Base-by-base conservation (phyloP, 1,140 invertebrate genomes). In the Drosophila chauvacae region DNA sequence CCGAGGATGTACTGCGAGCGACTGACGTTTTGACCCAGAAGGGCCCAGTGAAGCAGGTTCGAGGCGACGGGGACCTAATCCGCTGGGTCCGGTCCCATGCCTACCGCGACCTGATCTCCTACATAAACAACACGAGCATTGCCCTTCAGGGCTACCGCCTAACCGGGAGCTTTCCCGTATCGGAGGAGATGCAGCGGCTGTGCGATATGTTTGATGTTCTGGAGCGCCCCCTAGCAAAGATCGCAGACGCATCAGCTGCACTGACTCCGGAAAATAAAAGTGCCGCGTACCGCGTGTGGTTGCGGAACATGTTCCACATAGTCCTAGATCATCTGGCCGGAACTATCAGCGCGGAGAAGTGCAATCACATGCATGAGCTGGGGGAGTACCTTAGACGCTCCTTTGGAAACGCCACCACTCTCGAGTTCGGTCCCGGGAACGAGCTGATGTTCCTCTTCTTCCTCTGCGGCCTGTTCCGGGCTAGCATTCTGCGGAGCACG, bases 401-500 rank as follows among this genome's bases (percentile, higher is more conserved):
- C 14, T 82, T 87, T 18, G 83, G 83, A 2, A 80, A 66, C 7
- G 4, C 45, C 0, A 61, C 33, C 1, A 63, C 35, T 7, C 37
- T 35, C 4, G 68, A 72, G 0, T 87, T 73, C 9, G 80, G 80
- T 0, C 62, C 68, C 0, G 61, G 53, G 0, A 73, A 88, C 33
- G 84, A 87, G 61, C 44, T 83, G 2, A 88, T 88, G 84, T 87
- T 87, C 10, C 4, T 87, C 1, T 88, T 88, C 47, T 88, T 48
- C 10, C 26, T 88, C 10, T 88, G 83, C 39, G 53, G 56, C 5
- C 48, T 87, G 3, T 87, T 88, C 45, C 69, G 71, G 44, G n/a
- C 58, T 0, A 59, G 51, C 6, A 71, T 87, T 1, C 48, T 88
- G 6, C 1, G 18, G 2, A 44, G 33, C 11, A 35, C 58, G 23